A percentile compares a stretch with the other conserved stretches of the same genome.
Conservation (phyloP, 2,113 vertebrate genomes). For the Vireo altiloquus region DNA sequence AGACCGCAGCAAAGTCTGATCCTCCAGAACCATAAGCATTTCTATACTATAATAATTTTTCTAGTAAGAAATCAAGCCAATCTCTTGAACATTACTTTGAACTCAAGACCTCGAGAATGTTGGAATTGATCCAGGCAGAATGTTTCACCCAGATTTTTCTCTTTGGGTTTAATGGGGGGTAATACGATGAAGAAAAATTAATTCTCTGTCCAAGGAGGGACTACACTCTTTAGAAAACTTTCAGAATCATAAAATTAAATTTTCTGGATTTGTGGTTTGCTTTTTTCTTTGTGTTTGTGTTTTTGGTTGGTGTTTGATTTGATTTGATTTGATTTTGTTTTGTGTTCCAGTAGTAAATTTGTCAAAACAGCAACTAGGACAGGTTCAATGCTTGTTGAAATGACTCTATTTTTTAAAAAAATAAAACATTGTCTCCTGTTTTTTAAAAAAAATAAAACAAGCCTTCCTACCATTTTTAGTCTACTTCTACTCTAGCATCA, state of each 20-base stretch:
- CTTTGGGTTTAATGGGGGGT: background rate
- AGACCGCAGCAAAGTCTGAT: background rate
- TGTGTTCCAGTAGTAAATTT: background rate
- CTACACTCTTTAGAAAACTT: background rate
- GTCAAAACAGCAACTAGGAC: background rate
- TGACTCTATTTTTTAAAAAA: rapidly evolving
- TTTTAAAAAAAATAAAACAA: background rate
- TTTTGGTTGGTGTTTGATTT: background rate
- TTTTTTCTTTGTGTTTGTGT: background rate
- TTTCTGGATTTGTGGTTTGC: background rate
- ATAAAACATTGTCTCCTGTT: background rate
- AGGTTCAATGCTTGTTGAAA: background rate
- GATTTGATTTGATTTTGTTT: background rate
- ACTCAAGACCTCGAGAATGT: background rate
- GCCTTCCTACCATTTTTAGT: background rate
- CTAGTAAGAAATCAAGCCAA: background rate
- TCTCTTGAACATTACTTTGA: background rate
- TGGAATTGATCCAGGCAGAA: background rate
- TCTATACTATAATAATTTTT: background rate
- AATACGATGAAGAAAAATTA: background rate
- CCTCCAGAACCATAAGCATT: background rate
- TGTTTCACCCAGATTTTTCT: background rate
- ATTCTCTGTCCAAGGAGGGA: background rate
- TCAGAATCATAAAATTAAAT: background rate
- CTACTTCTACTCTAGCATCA: background rate